Base-by-base conservation (phyloP, 2,113 vertebrate species). In the Bostrychus sinensis region DNA sequence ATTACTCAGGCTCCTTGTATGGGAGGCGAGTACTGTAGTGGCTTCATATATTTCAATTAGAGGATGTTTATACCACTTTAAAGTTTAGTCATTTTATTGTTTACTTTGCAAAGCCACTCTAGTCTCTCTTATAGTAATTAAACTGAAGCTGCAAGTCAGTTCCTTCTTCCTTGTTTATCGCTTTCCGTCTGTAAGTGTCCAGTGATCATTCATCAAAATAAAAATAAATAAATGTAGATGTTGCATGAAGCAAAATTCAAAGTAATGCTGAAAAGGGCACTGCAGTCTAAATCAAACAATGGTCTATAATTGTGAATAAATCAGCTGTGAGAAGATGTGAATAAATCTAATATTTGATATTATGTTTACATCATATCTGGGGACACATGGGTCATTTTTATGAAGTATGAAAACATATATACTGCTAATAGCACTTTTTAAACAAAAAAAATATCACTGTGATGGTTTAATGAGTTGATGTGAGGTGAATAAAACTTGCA, bases 21-120 rank as follows among this genome's bases (percentile, higher is more conserved):
- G 25, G 26, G 45, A 48, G 45, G 45, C 22, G 5, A 42, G 16
- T 19, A 2, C 22, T 8, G 42, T 2, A 25, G 13, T 7, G 12
- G 46, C 46, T 26, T 12, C 46, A 50, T 30, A 26, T 30, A 28
- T 51, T 28, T n/a, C 25, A n/a, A 51, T 51, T 51, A 51, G 25
- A 17, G 20, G 25, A 14, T 14, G 48, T 51, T 51, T n/a, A 25
- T 14, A 7, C 25, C 25, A 14, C 45, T 48, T 46, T 22, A 5
- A 23, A 46, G 43, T 23, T 13, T 23, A 46, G 11, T 14, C n/a
- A n/a, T n/a, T n/a, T n/a, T 25, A 22, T 6, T 48, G 20, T 48
- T 48, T 48, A 48, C 45, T 20, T 22, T 7, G 45, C 22, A 25
- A 11, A 25, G 22, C 17, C 39, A 8, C n/a, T 17, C 39, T 2